phyloP scores from a whole-genome alignment of 2,888 invertebrate species.

The Drosophila maculinotata region DNA sequence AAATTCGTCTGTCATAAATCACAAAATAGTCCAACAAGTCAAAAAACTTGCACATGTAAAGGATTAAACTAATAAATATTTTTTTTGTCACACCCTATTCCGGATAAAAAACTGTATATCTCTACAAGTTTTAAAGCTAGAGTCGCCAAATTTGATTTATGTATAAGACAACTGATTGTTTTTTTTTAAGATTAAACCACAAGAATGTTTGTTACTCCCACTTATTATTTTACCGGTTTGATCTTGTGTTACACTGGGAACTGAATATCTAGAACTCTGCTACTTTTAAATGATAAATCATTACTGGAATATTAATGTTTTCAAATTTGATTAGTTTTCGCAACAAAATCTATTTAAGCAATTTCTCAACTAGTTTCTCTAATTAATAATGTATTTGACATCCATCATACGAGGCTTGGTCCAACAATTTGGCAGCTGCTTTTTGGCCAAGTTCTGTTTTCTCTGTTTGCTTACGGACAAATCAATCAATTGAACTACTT shows the following conservation, averaged over 20 bases:
- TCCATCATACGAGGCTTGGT: slow-evolving; percentile 3
- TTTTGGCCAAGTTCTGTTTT: neutral
- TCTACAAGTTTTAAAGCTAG: neutral
- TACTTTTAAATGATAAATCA: too few relatives aligned
- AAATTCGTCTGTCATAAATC: neutral
- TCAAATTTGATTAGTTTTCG: neutral
- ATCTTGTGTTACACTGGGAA: too few relatives aligned
- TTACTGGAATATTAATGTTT: too few relatives aligned
- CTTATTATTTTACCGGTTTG: neutral
- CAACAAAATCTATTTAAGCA: neutral
- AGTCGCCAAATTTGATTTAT: slow-evolving; percentile 5
- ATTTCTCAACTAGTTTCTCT: neutral
- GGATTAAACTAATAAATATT: neutral
- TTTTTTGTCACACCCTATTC: slow-evolving; percentile 1
- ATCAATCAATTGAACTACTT: slow-evolving; percentile 39
- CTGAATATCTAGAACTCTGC: too few relatives aligned
- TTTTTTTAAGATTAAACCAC: neutral
- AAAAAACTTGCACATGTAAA: neutral
- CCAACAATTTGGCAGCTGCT: slow-evolving; percentile 7
- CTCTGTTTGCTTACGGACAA: neutral
- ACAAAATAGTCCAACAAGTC: neutral
- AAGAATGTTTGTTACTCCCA: neutral
- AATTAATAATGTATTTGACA: neutral
- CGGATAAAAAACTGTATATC: neutral
- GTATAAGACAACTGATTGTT: neutral